phyloP scores from a whole-genome alignment of 2,113 vertebrate species.

The Columba janthina region DNA sequence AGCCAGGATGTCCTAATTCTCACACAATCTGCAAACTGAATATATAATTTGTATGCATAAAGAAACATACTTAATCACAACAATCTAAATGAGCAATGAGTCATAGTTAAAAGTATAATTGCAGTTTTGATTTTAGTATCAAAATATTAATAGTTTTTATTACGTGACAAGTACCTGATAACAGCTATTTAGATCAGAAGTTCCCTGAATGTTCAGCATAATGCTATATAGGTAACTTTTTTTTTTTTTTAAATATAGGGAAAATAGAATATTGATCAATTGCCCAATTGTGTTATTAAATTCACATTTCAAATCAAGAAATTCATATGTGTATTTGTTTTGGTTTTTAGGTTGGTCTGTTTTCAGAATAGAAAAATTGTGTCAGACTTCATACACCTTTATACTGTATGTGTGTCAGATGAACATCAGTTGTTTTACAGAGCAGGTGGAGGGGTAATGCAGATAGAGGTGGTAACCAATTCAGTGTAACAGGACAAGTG shows the following conservation, averaged over 20 bases:
- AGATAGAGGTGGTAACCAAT: background rate
- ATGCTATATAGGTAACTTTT: background rate
- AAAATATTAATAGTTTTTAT: slow-evolving; percentile 54
- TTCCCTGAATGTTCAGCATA: background rate
- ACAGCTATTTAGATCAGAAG: background rate
- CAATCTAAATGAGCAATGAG: slow-evolving; percentile 52
- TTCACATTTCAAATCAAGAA: background rate
- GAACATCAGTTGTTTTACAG: background rate
- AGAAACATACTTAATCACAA: slow-evolving; percentile 51
- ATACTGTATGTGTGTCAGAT: background rate
- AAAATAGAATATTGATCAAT: background rate
- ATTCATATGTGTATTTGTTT: background rate
- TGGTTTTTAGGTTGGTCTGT: background rate
- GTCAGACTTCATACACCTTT: background rate
- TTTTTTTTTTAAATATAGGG: background rate
- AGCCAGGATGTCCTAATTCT: background rate
- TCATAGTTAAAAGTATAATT: slow-evolving; percentile 60
- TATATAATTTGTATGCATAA: slow-evolving; percentile 50
- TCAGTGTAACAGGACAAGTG: background rate
- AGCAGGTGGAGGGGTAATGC: background rate
- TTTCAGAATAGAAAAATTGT: background rate
- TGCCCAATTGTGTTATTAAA: background rate
- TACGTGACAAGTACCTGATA: slow-evolving; percentile 28
- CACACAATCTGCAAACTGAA: background rate
- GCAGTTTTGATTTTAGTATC: slow-evolving; percentile 58